Evolutionary conservation across 1,140 invertebrate genomes (phyloP).

Genomic region (Drosophila fuyamai): DNA sequence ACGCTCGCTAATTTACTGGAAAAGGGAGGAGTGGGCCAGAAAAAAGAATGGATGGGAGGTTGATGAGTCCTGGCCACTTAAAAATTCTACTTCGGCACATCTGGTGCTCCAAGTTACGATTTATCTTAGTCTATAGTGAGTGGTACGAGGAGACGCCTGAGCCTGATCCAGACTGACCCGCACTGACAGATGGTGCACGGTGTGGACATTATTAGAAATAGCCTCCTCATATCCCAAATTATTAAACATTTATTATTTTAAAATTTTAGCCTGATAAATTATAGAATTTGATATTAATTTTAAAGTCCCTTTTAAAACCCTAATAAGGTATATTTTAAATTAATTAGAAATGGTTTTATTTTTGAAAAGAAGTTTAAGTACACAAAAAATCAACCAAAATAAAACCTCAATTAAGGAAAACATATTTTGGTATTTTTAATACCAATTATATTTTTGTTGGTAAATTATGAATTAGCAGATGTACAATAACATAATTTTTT

Average conservation of each 20-base stretch:
- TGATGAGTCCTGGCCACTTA: conserved; percentile 51
- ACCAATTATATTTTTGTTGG: too few relatives aligned
- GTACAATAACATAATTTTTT: background rate
- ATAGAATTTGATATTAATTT: too few relatives aligned
- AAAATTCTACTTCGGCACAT: conserved; percentile 69
- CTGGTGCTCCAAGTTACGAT: conserved; percentile 56
- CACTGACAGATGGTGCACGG: conserved; percentile 19
- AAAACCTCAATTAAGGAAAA: too few relatives aligned
- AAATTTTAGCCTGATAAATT: too few relatives aligned
- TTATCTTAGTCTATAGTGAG: conserved; percentile 18
- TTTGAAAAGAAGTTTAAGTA: too few relatives aligned
- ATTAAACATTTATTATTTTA: too few relatives aligned
- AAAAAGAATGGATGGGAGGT: conserved; percentile 1
- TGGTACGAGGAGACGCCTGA: background rate
- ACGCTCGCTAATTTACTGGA: conserved; percentile 61
- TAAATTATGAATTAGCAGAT: too few relatives aligned
- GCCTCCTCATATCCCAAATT: background rate
- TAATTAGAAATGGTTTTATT: too few relatives aligned
- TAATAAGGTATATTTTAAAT: too few relatives aligned
- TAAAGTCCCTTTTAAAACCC: too few relatives aligned
- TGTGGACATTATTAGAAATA: background rate
- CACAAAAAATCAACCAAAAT: too few relatives aligned
- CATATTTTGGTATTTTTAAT: too few relatives aligned
- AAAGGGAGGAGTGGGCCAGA: background rate
- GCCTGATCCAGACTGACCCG: conserved; percentile 25